A percentile compares a stretch with the other conserved stretches of the same genome.
These are phyloP conservation scores for Myiotriccus ornatus DNA, from an alignment of 2,797 vertebrate genomes.

Conservation along the genomic window DNA sequence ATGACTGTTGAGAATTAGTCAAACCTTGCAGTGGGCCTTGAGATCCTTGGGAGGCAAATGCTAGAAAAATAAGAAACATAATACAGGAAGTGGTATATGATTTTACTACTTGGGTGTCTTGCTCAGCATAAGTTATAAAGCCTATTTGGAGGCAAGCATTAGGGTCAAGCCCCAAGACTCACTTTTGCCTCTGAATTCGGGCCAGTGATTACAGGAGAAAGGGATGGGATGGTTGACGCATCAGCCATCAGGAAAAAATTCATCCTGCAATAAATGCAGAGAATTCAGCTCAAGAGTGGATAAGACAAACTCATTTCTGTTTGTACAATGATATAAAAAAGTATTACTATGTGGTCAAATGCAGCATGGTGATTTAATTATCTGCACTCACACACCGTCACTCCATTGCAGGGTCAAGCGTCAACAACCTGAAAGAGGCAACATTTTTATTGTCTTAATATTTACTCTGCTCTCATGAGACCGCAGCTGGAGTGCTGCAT, in stretches of 20 bases:
- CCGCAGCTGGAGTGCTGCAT: neutral
- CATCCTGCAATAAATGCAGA: neutral
- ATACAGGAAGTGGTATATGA: neutral
- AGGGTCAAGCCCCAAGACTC: neutral
- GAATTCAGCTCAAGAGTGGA: neutral
- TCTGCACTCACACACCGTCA: fast-evolving
- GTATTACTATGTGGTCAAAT: neutral
- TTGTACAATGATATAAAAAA: neutral
- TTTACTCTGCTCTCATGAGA: neutral
- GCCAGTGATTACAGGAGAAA: neutral
- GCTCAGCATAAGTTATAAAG: neutral
- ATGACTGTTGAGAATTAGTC: neutral
- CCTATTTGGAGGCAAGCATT: neutral
- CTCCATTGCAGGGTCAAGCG: neutral
- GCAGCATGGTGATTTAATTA: neutral
- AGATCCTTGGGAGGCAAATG: neutral
- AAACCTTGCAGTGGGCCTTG: neutral
- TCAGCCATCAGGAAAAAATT: neutral
- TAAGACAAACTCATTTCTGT: neutral
- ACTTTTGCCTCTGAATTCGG: neutral
- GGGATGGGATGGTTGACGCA: neutral
- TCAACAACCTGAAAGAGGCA: neutral
- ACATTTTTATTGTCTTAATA: neutral
- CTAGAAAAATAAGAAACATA: neutral
- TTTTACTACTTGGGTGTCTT: neutral